These are phyloP conservation scores for Austrolebias charrua DNA, from an alignment of 2,797 vertebrate genomes.

Conservation along the genomic window DNA sequence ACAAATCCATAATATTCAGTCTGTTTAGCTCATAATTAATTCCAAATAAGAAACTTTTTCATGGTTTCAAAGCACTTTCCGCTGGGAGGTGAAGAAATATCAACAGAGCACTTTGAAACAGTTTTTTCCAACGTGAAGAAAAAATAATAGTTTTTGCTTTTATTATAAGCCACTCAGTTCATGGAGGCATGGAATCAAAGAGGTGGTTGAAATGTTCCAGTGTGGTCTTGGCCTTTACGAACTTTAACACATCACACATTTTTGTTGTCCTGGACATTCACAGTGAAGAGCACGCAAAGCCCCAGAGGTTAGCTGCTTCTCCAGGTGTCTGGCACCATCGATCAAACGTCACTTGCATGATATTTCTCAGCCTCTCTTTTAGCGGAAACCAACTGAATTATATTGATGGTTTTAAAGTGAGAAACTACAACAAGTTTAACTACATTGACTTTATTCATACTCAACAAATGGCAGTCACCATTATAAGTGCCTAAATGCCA, in stretches of 20 bases:
- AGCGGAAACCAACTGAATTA: constrained; percentile 2
- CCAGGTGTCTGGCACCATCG: constrained; percentile 16
- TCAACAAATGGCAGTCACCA: no score
- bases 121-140: constrained; percentile 22
- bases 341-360: constrained; percentile 21
- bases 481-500: no score
- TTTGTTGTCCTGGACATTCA: constrained; percentile 17
- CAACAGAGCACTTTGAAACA: not conserved
- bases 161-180: constrained; percentile 28
- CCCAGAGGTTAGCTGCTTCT: constrained; percentile 8
- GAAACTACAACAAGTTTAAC: no score
- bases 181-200: constrained; percentile 36
- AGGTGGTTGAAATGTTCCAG: constrained; percentile 32
- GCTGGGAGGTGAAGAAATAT: not conserved
- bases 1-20: constrained; percentile 1
- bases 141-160: constrained; percentile 28
- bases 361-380: not conserved
- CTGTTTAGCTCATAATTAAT: constrained; percentile 6
- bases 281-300: constrained; percentile 30
- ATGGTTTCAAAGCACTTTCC: constrained; percentile 3
- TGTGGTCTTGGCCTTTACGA: constrained; percentile 20
- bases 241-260: constrained; percentile 17
- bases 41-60: constrained; percentile 17
- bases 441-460: no score
- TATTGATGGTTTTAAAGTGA: not conserved